phyloP scores from a whole-genome alignment of 2,797 vertebrate species.

The Tapera naevia region DNA sequence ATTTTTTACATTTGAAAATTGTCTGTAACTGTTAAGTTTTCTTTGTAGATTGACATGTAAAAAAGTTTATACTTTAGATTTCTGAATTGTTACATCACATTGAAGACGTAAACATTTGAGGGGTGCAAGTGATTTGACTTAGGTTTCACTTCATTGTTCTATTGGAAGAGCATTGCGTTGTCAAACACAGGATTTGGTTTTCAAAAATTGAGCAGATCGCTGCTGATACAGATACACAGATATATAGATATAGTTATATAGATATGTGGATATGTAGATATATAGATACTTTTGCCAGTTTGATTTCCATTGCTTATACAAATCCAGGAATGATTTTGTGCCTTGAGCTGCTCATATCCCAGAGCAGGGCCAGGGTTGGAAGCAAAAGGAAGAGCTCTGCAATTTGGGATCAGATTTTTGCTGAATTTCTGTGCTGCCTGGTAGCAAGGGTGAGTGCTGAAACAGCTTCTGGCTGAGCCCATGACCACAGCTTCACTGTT shows the following conservation, averaged over 20 bases:
- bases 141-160: neutral
- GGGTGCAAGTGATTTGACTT: neutral
- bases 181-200: neutral
- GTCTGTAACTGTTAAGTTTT: neutral
- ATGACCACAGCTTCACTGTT: neutral
- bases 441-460: neutral
- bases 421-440: neutral
- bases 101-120: neutral
- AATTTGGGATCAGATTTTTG: neutral
- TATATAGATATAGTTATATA: too few relatives aligned
- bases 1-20: neutral
- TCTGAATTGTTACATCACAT: neutral
- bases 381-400: neutral
- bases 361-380: neutral
- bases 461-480: neutral
- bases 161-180: neutral
- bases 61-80: neutral
- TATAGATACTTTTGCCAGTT: neutral
- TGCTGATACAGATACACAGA: neutral
- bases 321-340: neutral
- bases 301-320: neutral
- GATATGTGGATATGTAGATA: too few relatives aligned
- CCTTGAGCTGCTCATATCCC: neutral
- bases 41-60: neutral
- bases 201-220: neutral